phyloP scores from a whole-genome alignment of 2,888 invertebrate species.

The Dione juno region DNA sequence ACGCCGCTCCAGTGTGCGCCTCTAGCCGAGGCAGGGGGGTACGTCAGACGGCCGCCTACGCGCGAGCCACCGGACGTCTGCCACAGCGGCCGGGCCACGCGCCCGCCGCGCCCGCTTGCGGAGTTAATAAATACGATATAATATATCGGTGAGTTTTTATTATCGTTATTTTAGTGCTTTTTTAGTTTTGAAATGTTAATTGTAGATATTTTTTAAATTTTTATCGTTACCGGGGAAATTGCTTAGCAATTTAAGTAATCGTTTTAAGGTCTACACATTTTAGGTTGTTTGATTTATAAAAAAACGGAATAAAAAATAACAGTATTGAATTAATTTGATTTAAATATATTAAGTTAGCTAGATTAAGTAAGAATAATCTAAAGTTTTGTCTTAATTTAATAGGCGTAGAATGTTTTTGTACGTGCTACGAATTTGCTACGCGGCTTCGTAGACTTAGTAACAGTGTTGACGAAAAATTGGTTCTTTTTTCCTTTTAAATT shows the following conservation, averaged over 20 bases:
- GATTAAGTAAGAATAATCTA: not conserved
- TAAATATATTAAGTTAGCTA: not conserved
- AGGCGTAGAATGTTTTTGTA: constrained; percentile 1
- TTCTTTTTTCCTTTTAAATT: not conserved
- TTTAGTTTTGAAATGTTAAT: not conserved
- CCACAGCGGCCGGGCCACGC: constrained; percentile 80
- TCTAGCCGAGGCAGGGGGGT: constrained; percentile 48
- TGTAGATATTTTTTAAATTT: not conserved
- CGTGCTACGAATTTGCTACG: constrained; percentile 25
- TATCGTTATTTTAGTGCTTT: not conserved
- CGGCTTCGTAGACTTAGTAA: constrained; percentile 6
- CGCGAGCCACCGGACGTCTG: constrained; percentile 73
- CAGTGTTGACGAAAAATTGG: not conserved
- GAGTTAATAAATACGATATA: constrained; percentile 46
- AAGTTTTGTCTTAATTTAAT: constrained; percentile 1
- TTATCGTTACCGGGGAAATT: not conserved
- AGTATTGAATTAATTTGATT: not conserved
- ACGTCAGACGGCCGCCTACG: constrained; percentile 75
- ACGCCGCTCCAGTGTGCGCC: constrained; percentile 39
- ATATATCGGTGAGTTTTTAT: constrained; percentile 19
- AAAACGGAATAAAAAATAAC: not conserved
- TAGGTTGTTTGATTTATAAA: not conserved
- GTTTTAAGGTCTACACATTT: not conserved
- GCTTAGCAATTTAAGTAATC: not conserved
- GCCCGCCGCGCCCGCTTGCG: constrained; percentile 77